Base-by-base conservation (phyloP, 2,113 vertebrate genomes). In the Glareola pratincola region DNA sequence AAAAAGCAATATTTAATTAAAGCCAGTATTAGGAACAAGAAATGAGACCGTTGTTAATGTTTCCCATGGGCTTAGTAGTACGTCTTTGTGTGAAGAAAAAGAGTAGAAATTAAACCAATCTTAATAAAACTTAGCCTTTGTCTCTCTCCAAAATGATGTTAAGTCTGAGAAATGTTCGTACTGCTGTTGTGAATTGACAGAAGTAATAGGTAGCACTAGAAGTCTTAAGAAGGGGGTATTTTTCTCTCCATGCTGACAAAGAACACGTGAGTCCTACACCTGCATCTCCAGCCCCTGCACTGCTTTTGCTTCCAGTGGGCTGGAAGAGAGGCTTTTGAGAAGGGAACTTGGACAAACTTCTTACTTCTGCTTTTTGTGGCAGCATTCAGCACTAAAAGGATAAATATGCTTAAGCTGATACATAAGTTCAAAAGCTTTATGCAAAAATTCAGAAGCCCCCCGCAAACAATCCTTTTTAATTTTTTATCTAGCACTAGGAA, bases 1-100 rank as follows among this genome's bases (percentile, higher is more conserved):
- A 23, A 89, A 94, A 90, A 60, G 8, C 45, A 94, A 45, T 84
- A 90, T 79, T 96, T 94, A 92, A 87, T 92, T 94, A 96, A 93
- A 85, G 22, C 12, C 62, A 34, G 45, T 57, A 73, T 57, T 83
- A 88, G 66, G 54, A 75, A 59, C 48, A 57, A 69, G 81, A 90
- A 91, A 87, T 88, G 22, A 94, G 45, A 36, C 53, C 68, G 30
- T 57, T 80, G 54, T 50, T 79, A 76, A 85, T 85, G n/a, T 79
- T 92, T 90, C 87, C 78, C 29, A 3, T 54, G 78, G 41, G 81
- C 32, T 50, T 66, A 19, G 10, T 50, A 68, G 13, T 26, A 47
- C 26, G 21, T 43, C n/a, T 69, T 87, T 73, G 41, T 75, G 48
- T 29, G 53, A 82, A 87, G 77, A 84, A 76, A 92, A 71, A 39